phyloP scores from a whole-genome alignment of 2,797 vertebrate genomes.

The Okamejei kenojei region DNA sequence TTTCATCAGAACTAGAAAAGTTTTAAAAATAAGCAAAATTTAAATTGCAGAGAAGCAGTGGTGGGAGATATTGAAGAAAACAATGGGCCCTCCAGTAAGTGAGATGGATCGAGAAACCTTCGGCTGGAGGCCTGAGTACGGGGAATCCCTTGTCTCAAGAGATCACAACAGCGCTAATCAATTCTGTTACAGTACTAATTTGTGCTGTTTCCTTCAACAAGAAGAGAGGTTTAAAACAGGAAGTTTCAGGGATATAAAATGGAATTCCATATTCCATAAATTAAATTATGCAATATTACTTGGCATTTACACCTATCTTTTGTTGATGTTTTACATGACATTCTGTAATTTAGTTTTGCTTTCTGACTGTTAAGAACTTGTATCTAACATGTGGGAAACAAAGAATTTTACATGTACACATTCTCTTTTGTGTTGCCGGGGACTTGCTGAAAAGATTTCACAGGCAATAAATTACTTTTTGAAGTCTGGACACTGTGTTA shows the following conservation, averaged over 20 bases:
- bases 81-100: too few relatives aligned
- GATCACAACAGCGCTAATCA: too few relatives aligned
- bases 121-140: not conserved
- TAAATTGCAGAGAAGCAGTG: too few relatives aligned
- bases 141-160: not conserved
- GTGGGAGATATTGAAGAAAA: too few relatives aligned
- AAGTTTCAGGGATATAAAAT: too few relatives aligned
- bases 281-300: not conserved
- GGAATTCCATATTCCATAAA: not conserved
- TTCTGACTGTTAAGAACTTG: not conserved
- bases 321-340: not conserved
- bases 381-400: not conserved
- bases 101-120: too few relatives aligned
- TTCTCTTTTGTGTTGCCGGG: not conserved
- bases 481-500: not conserved
- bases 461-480: not conserved
- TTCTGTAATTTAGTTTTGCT: not conserved
- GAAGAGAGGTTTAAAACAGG: not conserved
- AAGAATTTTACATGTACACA: not conserved
- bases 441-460: not conserved
- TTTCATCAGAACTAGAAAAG: too few relatives aligned
- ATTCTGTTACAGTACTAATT: too few relatives aligned
- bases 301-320: not conserved
- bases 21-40: too few relatives aligned
- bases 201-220: not conserved